These are phyloP conservation scores for Podotricha telesiphe DNA, from an alignment of 2,888 invertebrate genomes.

Conservation along the genomic window DNA sequence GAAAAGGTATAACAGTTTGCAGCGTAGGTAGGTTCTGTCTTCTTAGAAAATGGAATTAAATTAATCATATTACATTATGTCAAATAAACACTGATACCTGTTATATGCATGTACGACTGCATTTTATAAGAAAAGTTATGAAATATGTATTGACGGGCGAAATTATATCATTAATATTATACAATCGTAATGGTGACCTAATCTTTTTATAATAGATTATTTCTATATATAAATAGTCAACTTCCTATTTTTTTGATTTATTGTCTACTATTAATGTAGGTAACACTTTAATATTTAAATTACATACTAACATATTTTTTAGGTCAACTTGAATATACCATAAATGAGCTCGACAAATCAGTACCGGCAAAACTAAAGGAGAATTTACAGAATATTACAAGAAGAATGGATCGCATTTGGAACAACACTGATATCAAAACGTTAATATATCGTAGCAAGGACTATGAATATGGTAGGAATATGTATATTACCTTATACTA, in stretches of 20 bases:
- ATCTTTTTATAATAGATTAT: constrained; percentile 1
- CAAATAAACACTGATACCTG: too few relatives aligned
- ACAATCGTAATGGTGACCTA: neutral
- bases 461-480: constrained; percentile 73
- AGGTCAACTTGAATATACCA: constrained; percentile 76
- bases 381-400: constrained; percentile 71
- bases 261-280: neutral
- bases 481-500: neutral
- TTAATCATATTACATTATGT: too few relatives aligned
- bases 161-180: neutral
- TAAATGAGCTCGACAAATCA: constrained; percentile 74
- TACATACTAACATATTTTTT: neutral
- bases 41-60: too few relatives aligned
- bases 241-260: neutral
- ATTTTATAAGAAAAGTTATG: neutral
- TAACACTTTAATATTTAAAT: neutral
- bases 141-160: neutral
- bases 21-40: too few relatives aligned
- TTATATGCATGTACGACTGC: too few relatives aligned
- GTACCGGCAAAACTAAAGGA: constrained; percentile 72
- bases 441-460: constrained; percentile 70
- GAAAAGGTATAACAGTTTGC: too few relatives aligned
- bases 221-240: neutral
- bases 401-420: constrained; percentile 72
- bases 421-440: constrained; percentile 60